Base-by-base conservation (phyloP, 1,140 invertebrate genomes). In the Pemphigus obesinymphae region DNA sequence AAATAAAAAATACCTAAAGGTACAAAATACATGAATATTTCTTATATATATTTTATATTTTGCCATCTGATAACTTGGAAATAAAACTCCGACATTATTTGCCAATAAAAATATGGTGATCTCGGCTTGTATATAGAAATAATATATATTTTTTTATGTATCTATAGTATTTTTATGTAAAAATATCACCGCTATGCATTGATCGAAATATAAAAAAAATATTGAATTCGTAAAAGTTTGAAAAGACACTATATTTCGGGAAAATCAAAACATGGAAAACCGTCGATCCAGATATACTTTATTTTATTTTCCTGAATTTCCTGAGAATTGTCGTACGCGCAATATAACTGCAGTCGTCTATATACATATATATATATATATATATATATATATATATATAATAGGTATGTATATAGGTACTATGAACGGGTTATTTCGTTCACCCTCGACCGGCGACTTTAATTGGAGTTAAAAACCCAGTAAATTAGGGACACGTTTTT, bases 401-500 rank as follows among this genome's bases (percentile, higher is more conserved):
- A n/a, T n/a, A n/a, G n/a, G n/a, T n/a, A n/a, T n/a, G n/a, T n/a
- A n/a, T n/a, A n/a, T n/a, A n/a, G n/a, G n/a, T n/a, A n/a, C n/a
- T n/a, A n/a, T n/a, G n/a, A n/a, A 70, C n/a, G 23, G 23, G 37
- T 70, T 45, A 17, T 45, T 70, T 45, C 2, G 1, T 70, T 43
- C 3, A 3, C 40, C 68, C 68, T 26, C n/a, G 23, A 15, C 13
- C n/a, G 26, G 5, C 6, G 37, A 20, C 11, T 78, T 78, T 78
- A 34, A 58, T 78, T 78, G 34, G 29, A 78, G 29, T 78, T 61
- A 75, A 55, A 34, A 78, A 40, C 34, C n/a, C 29, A 17, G 31
- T 78, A 78, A 61, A 78, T 78, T 78, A 55, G 34, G 34, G 3
- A 34, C 53, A 55, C 48, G 75, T 78, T 78, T 75, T 75, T 78